phyloP scores from a whole-genome alignment of 2,113 vertebrate genomes.

The Dromiciops gliroides region DNA sequence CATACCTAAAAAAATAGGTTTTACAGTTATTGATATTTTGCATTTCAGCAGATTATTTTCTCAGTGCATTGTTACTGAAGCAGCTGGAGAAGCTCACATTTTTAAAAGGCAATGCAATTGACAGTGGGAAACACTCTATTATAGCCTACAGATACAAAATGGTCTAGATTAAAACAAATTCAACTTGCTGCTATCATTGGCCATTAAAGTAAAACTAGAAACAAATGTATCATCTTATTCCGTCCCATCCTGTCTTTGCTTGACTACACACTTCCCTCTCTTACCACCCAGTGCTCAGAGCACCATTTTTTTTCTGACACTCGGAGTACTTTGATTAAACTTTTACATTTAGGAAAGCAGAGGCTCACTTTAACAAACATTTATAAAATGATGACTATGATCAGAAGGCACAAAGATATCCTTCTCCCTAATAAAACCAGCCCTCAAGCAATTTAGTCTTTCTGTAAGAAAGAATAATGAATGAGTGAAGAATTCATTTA shows the following conservation, averaged over 20 bases:
- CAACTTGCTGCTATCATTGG: neutral
- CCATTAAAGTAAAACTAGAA: neutral
- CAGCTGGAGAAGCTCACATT: neutral
- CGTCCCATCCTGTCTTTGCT: neutral
- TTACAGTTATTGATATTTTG: slow-evolving; percentile 6
- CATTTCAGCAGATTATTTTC: slow-evolving; percentile 34
- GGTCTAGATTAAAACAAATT: neutral
- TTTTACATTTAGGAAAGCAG: neutral
- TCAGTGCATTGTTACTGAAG: slow-evolving; percentile 36
- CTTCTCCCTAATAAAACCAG: neutral
- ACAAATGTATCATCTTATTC: neutral
- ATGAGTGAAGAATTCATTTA: neutral
- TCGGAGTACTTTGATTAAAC: neutral
- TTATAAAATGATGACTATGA: neutral
- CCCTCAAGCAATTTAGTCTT: neutral
- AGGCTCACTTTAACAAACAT: neutral
- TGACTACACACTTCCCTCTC: neutral
- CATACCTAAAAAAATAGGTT: slow-evolving; percentile 33
- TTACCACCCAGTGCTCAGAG: neutral
- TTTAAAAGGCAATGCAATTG: neutral
- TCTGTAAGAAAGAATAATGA: neutral
- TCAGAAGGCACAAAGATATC: neutral
- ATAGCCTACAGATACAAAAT: slow-evolving; percentile 2
- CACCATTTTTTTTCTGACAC: neutral
- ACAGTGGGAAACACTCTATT: neutral